Conservation (phyloP, 2,797 vertebrate genomes). For the Anas bahamensis region DNA sequence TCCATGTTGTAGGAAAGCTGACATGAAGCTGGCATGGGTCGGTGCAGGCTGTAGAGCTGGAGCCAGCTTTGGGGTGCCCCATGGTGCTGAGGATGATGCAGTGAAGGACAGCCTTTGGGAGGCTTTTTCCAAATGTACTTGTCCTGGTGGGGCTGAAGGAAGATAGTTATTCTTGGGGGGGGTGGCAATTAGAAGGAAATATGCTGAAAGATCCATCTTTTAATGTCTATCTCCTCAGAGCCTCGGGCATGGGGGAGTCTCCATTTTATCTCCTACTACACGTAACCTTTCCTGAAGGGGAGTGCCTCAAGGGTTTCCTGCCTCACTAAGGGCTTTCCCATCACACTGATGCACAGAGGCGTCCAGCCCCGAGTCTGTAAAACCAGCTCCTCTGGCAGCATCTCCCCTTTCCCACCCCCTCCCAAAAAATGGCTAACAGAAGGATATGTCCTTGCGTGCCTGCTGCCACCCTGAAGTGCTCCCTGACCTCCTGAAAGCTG, state of each 20-base stretch:
- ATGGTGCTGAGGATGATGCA: not conserved
- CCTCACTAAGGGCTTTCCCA: conserved; percentile 6
- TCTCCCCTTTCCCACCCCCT: not conserved
- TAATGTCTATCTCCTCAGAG: not conserved
- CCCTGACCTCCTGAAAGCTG: not conserved
- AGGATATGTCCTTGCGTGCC: not conserved
- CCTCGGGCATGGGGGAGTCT: conserved; percentile 10
- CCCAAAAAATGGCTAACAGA: not conserved
- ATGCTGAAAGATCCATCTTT: not conserved
- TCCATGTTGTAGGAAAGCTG: not conserved
- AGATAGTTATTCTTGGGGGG: not conserved
- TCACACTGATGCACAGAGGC: not conserved
- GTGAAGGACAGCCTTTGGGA: not conserved
- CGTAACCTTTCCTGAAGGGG: not conserved
- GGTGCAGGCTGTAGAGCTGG: not conserved
- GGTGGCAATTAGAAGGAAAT: not conserved
- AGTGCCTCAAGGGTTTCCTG: conserved; percentile 36
- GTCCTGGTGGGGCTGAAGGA: not conserved
- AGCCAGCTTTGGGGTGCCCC: not conserved
- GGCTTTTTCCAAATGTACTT: not conserved
- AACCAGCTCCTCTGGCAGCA: not conserved
- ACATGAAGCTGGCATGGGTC: not conserved
- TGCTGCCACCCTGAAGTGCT: not conserved
- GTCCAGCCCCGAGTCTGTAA: not conserved
- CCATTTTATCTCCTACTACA: conserved; percentile 1